A percentile compares a stretch with the other conserved stretches of the same genome.
phyloP scores from a whole-genome alignment of 2,797 vertebrate species.

The Cyprinodon diabolis region DNA sequence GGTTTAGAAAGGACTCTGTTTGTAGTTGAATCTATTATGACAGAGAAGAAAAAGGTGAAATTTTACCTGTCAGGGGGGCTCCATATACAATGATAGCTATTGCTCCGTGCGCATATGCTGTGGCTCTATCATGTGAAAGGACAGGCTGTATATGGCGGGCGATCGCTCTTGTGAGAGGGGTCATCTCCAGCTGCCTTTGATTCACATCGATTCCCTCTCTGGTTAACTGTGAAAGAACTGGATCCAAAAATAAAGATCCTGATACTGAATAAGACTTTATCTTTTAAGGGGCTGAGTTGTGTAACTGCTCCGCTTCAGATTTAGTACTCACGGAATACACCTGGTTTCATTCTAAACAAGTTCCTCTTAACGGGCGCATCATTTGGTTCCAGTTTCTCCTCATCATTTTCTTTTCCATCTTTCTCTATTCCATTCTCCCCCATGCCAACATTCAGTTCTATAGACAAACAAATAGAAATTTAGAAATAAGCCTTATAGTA shows the following conservation, averaged over 20 bases:
- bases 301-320: background rate
- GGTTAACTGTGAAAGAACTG: slow-evolving; percentile 46
- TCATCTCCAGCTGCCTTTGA: slow-evolving; percentile 73
- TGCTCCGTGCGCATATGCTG: slow-evolving; percentile 75
- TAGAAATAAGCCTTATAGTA: too few species aligned
- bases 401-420: slow-evolving; percentile 20
- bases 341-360: slow-evolving; percentile 9
- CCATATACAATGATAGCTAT: slow-evolving; percentile 87
- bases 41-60: too few species aligned
- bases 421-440: slow-evolving; percentile 19
- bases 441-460: slow-evolving; percentile 25
- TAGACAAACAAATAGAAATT: slow-evolving; percentile 9
- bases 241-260: background rate
- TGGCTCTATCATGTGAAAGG: slow-evolving; percentile 69
- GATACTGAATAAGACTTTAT: background rate
- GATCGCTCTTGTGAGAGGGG: slow-evolving; percentile 80
- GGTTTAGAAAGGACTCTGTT: too few species aligned
- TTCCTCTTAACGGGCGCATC: background rate
- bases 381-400: slow-evolving; percentile 14
- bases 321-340: background rate
- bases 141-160: slow-evolving; percentile 81
- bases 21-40: background rate
- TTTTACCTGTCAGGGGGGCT: slow-evolving; percentile 85
- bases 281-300: background rate
- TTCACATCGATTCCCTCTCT: slow-evolving; percentile 28